A percentile compares a stretch with the other conserved stretches of the same genome.
These are phyloP conservation scores for Vipera ursinii DNA, from an alignment of 2,797 vertebrate genomes.

Conservation along the genomic window DNA sequence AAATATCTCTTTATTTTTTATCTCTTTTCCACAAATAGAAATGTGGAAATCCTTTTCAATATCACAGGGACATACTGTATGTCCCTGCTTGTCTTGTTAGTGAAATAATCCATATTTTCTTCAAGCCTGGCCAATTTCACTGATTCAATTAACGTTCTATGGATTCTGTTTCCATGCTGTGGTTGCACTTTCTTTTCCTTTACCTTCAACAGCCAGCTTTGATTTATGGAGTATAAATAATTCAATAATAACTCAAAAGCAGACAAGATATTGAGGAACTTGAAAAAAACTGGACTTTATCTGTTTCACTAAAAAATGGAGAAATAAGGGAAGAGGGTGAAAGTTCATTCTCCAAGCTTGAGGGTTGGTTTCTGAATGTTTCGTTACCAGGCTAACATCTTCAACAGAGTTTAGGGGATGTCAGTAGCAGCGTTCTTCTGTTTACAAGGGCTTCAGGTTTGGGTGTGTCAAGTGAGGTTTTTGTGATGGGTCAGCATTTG, in stretches of 20 bases:
- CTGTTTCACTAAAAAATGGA: not conserved
- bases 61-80: not conserved
- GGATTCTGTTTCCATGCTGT: not conserved
- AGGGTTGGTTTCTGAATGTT: too few relatives aligned
- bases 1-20: not conserved
- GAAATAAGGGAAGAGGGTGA: too few relatives aligned
- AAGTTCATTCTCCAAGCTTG: too few relatives aligned
- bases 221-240: not conserved
- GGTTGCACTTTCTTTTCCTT: not conserved
- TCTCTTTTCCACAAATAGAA: not conserved
- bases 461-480: too few relatives aligned
- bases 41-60: not conserved
- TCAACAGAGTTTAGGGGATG: too few relatives aligned
- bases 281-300: not conserved
- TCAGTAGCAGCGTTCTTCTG: too few relatives aligned
- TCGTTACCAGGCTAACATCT: too few relatives aligned
- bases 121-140: not conserved
- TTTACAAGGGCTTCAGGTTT: too few relatives aligned
- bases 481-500: too few relatives aligned
- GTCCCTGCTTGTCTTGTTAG: not conserved
- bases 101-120: not conserved
- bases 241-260: not conserved
- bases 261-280: not conserved
- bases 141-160: too few relatives aligned
- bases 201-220: not conserved